Conservation (phyloP, 1,140 invertebrate species). For the Idris sp. region DNA sequence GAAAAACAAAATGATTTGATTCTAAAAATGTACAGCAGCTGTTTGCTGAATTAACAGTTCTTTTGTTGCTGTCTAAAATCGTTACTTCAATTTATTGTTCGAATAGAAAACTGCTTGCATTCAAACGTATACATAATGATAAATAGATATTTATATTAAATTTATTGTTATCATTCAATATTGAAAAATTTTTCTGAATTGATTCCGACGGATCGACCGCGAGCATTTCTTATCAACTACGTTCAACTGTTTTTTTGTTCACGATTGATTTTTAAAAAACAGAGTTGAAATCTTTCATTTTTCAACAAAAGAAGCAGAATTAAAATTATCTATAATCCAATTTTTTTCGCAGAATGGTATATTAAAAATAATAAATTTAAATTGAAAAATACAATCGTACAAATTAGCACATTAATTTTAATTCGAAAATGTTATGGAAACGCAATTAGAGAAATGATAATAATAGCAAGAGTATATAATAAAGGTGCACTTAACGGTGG, state of each 20-base stretch:
- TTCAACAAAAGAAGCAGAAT: too few species aligned
- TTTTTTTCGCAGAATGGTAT: too few species aligned
- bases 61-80: conserved; percentile 37
- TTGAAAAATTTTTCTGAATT: conserved; percentile 24
- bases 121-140: conserved; percentile 13
- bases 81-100: conserved; percentile 48
- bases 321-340: too few species aligned
- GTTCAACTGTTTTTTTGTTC: too few species aligned
- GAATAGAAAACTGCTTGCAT: conserved; percentile 16
- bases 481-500: conserved; percentile 30
- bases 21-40: conserved; percentile 44
- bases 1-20: conserved; percentile 55
- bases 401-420: conserved; percentile 40
- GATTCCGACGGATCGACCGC: not conserved
- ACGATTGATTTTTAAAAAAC: too few species aligned
- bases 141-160: conserved; percentile 45
- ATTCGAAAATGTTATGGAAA: conserved; percentile 34
- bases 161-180: conserved; percentile 44
- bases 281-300: too few species aligned
- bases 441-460: conserved; percentile 44
- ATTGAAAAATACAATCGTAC: conserved; percentile 29
- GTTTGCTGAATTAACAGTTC: conserved; percentile 54
- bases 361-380: conserved; percentile 21
- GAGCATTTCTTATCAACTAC: too few species aligned
- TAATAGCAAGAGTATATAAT: conserved; percentile 40